Conservation (phyloP, 2,888 invertebrate genomes). For the Apodemia hepburni region DNA sequence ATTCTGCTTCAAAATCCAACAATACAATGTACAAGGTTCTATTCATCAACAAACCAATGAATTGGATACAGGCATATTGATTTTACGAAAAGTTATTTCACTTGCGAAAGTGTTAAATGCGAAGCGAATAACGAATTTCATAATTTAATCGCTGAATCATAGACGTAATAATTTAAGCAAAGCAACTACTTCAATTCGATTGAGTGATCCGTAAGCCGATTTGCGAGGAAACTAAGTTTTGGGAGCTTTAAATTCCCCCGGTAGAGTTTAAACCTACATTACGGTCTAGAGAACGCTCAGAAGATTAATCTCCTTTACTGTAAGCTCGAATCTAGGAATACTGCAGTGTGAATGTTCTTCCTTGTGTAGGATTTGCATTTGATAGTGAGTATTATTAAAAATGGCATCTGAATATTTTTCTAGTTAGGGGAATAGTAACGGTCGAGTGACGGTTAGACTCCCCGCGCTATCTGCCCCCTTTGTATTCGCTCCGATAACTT, state of each 20-base stretch:
- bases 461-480: conserved; percentile 79
- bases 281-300: conserved; percentile 47
- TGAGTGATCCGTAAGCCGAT: conserved; percentile 59
- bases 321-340: conserved; percentile 48
- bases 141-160: conserved; percentile 5
- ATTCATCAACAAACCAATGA: conserved; percentile 1
- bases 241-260: conserved; percentile 50
- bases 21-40: conserved; percentile 19
- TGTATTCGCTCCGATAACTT: conserved; percentile 80
- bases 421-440: conserved; percentile 75
- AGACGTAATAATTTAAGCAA: conserved; percentile 23
- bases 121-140: neutral
- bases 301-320: conserved; percentile 49
- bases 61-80: neutral
- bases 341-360: conserved; percentile 49
- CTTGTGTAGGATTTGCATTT: conserved; percentile 57
- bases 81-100: neutral
- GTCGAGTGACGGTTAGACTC: conserved; percentile 77
- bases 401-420: conserved; percentile 75
- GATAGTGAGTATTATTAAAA: conserved; percentile 44
- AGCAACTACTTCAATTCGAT: conserved; percentile 47
- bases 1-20: neutral
- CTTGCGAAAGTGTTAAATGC: neutral
- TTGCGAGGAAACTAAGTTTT: conserved; percentile 49
- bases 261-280: conserved; percentile 51